These are phyloP conservation scores for Drosophila murphyi DNA, from an alignment of 1,140 invertebrate genomes.

Conservation along the genomic window DNA sequence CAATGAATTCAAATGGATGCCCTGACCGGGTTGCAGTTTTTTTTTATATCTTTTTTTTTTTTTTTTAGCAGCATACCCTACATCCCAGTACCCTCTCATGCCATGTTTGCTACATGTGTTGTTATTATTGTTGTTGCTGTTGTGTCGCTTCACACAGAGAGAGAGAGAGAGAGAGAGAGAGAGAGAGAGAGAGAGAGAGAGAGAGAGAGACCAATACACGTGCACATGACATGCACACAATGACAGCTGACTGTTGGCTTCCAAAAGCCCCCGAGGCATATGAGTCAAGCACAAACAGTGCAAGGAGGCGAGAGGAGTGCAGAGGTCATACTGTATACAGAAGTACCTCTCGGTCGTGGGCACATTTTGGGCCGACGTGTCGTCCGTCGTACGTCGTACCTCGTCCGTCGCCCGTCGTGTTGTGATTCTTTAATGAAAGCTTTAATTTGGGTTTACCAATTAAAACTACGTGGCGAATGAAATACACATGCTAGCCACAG, in stretches of 20 bases:
- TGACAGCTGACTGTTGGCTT: slow-evolving; percentile 82
- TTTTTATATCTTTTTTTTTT: slow-evolving; percentile 14
- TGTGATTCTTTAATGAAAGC: slow-evolving; percentile 83
- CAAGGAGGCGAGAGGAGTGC: neutral
- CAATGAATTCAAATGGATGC: slow-evolving; percentile 83
- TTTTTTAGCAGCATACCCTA: neutral
- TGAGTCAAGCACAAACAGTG: slow-evolving; percentile 68
- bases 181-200: neutral
- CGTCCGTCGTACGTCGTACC: neutral
- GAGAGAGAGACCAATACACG: slow-evolving; percentile 37
- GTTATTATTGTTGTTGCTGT: slow-evolving; percentile 62
- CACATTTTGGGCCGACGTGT: slow-evolving; percentile 38
- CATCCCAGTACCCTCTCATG: slow-evolving; percentile 15
- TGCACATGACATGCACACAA: slow-evolving; percentile 79
- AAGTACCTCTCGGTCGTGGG: slow-evolving; percentile 30
- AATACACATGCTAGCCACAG: slow-evolving; percentile 63
- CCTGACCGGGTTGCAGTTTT: slow-evolving; percentile 65
- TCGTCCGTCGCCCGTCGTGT: slow-evolving; percentile 35
- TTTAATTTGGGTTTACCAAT: slow-evolving; percentile 82
- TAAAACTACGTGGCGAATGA: slow-evolving; percentile 82
- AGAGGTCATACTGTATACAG: slow-evolving; percentile 3
- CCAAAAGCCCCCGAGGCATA: slow-evolving; percentile 75
- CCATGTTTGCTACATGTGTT: slow-evolving; percentile 50
- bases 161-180: neutral
- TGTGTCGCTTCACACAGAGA: slow-evolving; percentile 50